Evolutionary conservation across 2,113 vertebrate species (phyloP).

Genomic region (Chlamydotis undulata): DNA sequence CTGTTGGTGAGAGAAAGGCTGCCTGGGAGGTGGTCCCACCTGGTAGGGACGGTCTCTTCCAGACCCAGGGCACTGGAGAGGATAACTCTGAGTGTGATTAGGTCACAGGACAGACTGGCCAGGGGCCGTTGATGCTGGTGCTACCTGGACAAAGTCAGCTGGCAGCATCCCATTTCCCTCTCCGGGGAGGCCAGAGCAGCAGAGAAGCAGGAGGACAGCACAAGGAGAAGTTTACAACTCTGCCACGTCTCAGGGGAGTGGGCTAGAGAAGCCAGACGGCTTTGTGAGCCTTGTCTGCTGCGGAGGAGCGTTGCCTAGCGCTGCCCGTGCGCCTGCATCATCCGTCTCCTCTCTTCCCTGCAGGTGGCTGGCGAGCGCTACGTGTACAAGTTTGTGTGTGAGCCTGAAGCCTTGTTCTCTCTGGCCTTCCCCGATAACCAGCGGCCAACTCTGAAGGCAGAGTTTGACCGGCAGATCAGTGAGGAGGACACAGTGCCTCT

Average conservation of each 20-base stretch:
- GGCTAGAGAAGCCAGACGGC: background rate
- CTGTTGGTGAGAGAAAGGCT: background rate
- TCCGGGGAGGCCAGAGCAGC: background rate
- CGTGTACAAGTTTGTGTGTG: slow-evolving; percentile 98
- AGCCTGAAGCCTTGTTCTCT: slow-evolving; percentile 94
- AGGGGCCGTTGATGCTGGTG: background rate
- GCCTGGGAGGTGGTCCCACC: background rate
- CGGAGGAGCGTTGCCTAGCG: background rate
- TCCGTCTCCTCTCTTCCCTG: background rate
- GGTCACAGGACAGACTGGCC: background rate
- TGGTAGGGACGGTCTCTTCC: background rate
- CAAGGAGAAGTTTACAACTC: background rate
- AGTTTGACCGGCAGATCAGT: slow-evolving; percentile 88
- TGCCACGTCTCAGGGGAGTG: accelerated
- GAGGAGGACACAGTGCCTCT: slow-evolving; percentile 96
- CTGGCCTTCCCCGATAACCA: slow-evolving; percentile 94
- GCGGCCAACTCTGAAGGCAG: slow-evolving; percentile 87
- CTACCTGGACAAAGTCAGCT: background rate
- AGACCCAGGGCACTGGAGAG: background rate
- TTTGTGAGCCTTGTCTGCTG: background rate
- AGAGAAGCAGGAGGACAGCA: background rate
- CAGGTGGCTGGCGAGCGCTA: slow-evolving; percentile 98
- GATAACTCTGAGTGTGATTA: background rate
- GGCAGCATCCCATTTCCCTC: background rate
- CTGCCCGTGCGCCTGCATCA: background rate